Conservation (phyloP, 2,797 vertebrate genomes). For the Pantherophis vulpinus region DNA sequence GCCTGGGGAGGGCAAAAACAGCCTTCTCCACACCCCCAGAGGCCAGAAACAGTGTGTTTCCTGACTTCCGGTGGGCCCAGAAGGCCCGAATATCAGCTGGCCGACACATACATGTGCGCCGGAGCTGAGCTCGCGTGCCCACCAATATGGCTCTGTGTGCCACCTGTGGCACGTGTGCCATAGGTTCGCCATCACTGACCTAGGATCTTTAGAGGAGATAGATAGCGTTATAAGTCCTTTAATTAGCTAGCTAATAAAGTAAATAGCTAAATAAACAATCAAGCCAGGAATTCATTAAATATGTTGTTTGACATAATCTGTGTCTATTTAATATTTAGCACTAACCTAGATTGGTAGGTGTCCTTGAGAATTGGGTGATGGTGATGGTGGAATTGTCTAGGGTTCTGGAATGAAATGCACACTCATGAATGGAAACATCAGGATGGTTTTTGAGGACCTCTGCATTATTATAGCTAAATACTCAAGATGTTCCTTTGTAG, state of each 20-base stretch:
- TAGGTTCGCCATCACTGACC: too few relatives aligned
- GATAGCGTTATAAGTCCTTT: background rate
- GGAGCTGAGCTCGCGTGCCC: too few relatives aligned
- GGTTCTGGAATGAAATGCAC: background rate
- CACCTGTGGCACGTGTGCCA: too few relatives aligned
- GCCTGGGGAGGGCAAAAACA: too few relatives aligned
- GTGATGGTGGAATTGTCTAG: background rate
- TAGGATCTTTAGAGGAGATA: background rate
- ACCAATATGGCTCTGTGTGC: too few relatives aligned
- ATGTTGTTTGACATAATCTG: background rate
- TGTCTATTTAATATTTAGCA: background rate
- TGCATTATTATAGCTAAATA: background rate
- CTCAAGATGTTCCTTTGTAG: background rate
- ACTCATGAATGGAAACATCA: background rate
- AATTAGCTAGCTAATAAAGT: background rate
- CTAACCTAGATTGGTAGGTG: background rate
- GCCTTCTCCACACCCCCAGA: too few relatives aligned
- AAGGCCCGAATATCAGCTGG: too few relatives aligned
- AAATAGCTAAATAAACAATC: background rate
- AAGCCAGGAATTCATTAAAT: background rate
- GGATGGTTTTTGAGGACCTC: background rate
- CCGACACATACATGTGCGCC: too few relatives aligned
- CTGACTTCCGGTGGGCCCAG: too few relatives aligned
- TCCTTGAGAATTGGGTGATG: background rate
- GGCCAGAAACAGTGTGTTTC: too few relatives aligned